phyloP scores from a whole-genome alignment of 2,113 vertebrate species.

The Rana temporaria region DNA sequence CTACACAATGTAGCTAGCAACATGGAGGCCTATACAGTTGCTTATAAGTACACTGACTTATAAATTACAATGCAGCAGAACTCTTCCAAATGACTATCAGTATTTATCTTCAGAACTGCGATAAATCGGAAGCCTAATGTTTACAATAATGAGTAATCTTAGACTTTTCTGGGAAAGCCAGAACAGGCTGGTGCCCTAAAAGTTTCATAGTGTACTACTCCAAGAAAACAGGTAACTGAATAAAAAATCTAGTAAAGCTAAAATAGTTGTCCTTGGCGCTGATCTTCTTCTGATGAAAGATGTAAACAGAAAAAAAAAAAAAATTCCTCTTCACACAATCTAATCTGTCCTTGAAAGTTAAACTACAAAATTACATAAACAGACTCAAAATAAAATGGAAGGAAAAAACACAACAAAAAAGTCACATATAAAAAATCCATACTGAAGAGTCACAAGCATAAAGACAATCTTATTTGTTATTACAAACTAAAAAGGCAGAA shows the following conservation, averaged over 20 bases:
- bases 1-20: no score
- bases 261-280: conserved; percentile 49
- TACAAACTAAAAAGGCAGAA: conserved; percentile 9
- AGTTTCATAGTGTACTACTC: neutral
- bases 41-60: no score
- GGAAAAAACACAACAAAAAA: conserved; percentile 51
- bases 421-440: neutral
- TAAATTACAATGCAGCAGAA: no score
- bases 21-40: no score
- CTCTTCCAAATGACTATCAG: no score
- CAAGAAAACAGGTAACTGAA: neutral
- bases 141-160: no score
- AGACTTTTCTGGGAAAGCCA: neutral
- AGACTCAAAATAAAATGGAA: conserved; percentile 39
- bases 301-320: conserved; percentile 61
- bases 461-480: conserved; percentile 10
- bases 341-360: conserved; percentile 41
- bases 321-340: conserved; percentile 28
- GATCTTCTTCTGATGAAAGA: conserved; percentile 53
- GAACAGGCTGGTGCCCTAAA: neutral
- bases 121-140: no score
- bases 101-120: no score
- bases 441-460: conserved; percentile 1
- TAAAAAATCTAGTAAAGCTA: neutral
- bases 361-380: conserved; percentile 43